Percentiles rank a stretch among this genome's conserved stretches.
phyloP scores from a whole-genome alignment of 2,797 vertebrate species.

The Crocodylus rhombifer region DNA sequence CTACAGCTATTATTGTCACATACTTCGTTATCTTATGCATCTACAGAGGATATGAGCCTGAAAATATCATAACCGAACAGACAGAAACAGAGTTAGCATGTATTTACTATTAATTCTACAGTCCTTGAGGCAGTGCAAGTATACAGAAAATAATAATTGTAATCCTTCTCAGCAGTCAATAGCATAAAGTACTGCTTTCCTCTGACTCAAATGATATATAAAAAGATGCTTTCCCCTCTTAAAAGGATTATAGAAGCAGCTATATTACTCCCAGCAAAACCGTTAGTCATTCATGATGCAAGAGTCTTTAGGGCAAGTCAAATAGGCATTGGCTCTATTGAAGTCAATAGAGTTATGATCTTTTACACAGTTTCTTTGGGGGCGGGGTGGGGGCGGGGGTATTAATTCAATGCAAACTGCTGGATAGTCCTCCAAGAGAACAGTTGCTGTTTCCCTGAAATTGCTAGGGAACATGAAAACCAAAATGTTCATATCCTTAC shows the following conservation, averaged over 20 bases:
- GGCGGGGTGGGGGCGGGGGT: no score
- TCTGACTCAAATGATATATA: neutral
- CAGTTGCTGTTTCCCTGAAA: neutral
- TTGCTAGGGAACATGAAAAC: neutral
- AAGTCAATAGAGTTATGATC: neutral
- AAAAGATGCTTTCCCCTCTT: neutral
- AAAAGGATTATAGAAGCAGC: neutral
- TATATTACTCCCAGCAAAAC: neutral
- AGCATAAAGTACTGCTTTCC: neutral
- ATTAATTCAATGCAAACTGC: neutral
- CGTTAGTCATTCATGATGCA: neutral
- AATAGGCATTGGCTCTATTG: neutral
- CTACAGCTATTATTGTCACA: neutral
- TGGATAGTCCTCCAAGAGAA: neutral
- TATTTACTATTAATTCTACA: neutral
- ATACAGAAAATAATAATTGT: neutral
- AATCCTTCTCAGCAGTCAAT: neutral
- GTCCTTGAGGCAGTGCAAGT: neutral
- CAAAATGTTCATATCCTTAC: neutral
- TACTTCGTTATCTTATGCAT: neutral
- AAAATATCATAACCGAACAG: neutral
- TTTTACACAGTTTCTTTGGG: neutral
- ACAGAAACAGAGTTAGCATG: neutral
- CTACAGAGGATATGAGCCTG: neutral
- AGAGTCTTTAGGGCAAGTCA: neutral